Conservation (phyloP, 2,888 invertebrate genomes). For the Eueremaeus valkanovi region DNA sequence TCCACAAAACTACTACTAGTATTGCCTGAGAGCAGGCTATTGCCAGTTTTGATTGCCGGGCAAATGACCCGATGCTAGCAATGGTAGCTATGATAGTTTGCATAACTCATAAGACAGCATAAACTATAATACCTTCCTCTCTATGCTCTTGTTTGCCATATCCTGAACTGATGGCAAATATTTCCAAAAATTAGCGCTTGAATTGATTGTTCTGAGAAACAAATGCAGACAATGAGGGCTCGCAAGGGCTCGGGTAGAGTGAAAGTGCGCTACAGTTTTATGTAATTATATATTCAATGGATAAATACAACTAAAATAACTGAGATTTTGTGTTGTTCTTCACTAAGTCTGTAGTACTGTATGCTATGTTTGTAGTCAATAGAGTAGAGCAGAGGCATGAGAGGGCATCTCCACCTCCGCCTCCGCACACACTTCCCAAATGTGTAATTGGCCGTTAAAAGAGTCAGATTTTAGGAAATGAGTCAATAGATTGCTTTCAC, state of each 20-base stretch:
- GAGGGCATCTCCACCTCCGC: slow-evolving; percentile 30
- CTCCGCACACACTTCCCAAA: slow-evolving; percentile 12
- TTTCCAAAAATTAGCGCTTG: slow-evolving; percentile 14
- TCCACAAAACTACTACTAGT: background rate
- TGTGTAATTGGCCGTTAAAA: slow-evolving; percentile 30
- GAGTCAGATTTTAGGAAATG: slow-evolving; percentile 14
- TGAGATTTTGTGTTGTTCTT: background rate
- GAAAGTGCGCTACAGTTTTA: slow-evolving; percentile 16
- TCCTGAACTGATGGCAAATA: background rate
- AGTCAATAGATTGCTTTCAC: slow-evolving; percentile 15
- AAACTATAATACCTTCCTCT: slow-evolving; percentile 12
- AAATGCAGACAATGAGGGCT: background rate
- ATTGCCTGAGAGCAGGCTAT: background rate
- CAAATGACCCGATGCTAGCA: slow-evolving; percentile 4
- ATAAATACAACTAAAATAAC: slow-evolving; percentile 5
- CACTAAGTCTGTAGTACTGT: background rate
- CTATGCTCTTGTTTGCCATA: background rate
- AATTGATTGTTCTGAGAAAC: slow-evolving; percentile 24
- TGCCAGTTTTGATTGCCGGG: background rate
- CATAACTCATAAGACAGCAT: background rate
- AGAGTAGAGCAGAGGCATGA: background rate
- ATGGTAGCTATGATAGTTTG: no score
- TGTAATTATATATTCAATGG: slow-evolving; percentile 14
- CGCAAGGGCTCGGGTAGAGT: background rate
- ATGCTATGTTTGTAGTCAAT: background rate